Percentiles rank a stretch among this genome's conserved stretches.
phyloP scores from a whole-genome alignment of 1,140 invertebrate species.

The Ylistrum balloti region DNA sequence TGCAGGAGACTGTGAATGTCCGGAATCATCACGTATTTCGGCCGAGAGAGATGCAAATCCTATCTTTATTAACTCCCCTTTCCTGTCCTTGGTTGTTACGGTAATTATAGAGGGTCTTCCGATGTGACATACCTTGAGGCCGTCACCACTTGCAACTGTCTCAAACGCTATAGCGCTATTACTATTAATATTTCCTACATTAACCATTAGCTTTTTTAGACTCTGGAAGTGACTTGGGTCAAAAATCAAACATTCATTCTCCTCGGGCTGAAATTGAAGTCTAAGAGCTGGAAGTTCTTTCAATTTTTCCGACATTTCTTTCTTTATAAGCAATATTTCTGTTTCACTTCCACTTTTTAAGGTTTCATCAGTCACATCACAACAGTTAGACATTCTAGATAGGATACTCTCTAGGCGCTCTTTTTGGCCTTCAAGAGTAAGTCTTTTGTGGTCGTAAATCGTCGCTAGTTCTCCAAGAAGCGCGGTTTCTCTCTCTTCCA shows the following conservation, averaged over 20 bases:
- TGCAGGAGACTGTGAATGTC: constrained; percentile 74
- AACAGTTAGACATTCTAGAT: constrained; percentile 82
- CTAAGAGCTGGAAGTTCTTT: constrained; percentile 82
- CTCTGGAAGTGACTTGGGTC: constrained; percentile 77
- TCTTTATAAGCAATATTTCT: constrained; percentile 84
- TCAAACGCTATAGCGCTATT: constrained; percentile 83
- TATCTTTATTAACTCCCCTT: constrained; percentile 81
- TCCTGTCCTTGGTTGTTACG: constrained; percentile 82
- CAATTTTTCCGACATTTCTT: constrained; percentile 84
- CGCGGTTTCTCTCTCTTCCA: constrained; percentile 81
- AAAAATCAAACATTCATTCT: constrained; percentile 83
- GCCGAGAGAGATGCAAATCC: constrained; percentile 75
- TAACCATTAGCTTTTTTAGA: constrained; percentile 78
- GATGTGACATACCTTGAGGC: constrained; percentile 79
- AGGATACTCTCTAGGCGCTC: constrained; percentile 82
- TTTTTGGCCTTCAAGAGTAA: constrained; percentile 82
- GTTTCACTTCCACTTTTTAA: constrained; percentile 83
- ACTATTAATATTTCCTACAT: constrained; percentile 80
- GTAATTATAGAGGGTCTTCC: constrained; percentile 79
- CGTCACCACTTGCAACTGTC: constrained; percentile 83
- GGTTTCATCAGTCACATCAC: constrained; percentile 83
- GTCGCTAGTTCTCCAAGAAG: constrained; percentile 82
- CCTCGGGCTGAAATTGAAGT: constrained; percentile 82
- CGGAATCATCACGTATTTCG: constrained; percentile 69
- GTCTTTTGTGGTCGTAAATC: constrained; percentile 81